Percentiles rank a stretch among this genome's conserved stretches.
Evolutionary conservation across 2,113 vertebrate genomes (phyloP).

Genomic region (Ptychochromis oligacanthus): DNA sequence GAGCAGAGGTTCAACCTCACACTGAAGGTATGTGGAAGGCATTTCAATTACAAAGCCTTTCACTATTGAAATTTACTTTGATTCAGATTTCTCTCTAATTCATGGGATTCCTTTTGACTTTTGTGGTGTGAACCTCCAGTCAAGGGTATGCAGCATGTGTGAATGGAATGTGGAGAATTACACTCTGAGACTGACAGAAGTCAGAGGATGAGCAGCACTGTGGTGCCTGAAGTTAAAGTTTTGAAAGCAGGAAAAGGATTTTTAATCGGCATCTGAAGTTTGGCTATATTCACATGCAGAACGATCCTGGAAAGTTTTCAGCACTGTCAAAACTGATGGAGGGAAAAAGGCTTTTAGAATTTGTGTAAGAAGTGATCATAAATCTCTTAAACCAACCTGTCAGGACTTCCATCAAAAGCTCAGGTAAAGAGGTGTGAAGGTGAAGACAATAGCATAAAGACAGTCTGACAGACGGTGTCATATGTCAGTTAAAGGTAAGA

Average conservation of each 20-base stretch:
- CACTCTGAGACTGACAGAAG: not conserved
- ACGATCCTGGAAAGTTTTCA: not conserved
- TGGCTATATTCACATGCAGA: not conserved
- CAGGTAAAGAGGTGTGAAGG: not conserved
- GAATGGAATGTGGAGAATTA: not conserved
- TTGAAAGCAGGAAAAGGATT: not conserved
- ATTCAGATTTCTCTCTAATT: not conserved
- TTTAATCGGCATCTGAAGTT: not conserved
- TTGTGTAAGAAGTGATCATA: not conserved
- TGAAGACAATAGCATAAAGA: not conserved
- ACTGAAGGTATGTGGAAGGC: conserved; percentile 67
- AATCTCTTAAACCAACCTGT: not conserved
- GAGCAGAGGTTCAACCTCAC: conserved; percentile 90
- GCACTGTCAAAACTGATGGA: not conserved
- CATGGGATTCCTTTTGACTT: not conserved
- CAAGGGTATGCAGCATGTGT: not conserved
- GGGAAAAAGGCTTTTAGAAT: not conserved
- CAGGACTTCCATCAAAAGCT: conserved; percentile 4
- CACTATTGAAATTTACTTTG: not conserved
- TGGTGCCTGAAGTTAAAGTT: not conserved
- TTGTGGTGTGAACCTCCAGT: not conserved
- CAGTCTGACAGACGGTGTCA: not conserved
- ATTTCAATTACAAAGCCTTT: not conserved
- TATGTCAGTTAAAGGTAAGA: not conserved
- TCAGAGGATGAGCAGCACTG: not conserved